Percentiles rank a stretch among this genome's conserved stretches.
Evolutionary conservation across 2,888 invertebrate species (phyloP).

Genomic region (Ornithoptera alexandrae): DNA sequence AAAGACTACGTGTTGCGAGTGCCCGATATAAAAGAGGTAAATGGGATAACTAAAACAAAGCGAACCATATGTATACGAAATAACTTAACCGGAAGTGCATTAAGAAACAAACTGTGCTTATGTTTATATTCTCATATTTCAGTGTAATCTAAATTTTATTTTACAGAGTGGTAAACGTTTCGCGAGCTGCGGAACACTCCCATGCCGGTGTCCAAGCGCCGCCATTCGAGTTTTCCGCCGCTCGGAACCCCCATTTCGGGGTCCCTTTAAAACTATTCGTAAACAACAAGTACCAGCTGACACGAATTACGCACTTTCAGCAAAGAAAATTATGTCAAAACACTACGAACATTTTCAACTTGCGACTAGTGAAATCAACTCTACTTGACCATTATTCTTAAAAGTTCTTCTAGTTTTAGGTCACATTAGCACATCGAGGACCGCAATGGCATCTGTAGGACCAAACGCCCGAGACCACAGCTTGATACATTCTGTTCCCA

Average conservation of each 20-base stretch:
- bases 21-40: constrained; percentile 60
- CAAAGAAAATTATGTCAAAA: constrained; percentile 82
- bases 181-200: constrained; percentile 65
- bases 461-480: no score
- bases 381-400: constrained; percentile 78
- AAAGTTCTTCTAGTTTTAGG: constrained; percentile 57
- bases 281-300: constrained; percentile 75
- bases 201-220: constrained; percentile 48
- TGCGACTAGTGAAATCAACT: constrained; percentile 81
- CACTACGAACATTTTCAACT: constrained; percentile 80
- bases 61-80: constrained; percentile 56
- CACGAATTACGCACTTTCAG: constrained; percentile 81
- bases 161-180: constrained; percentile 62
- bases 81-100: constrained; percentile 73
- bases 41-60: constrained; percentile 73
- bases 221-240: constrained; percentile 68
- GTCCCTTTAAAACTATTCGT: constrained; percentile 48
- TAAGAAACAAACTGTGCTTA: constrained; percentile 61
- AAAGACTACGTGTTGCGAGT: constrained; percentile 36
- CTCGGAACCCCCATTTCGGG: constrained; percentile 45
- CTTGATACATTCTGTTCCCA: no score
- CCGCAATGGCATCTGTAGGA: no score
- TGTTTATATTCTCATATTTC: constrained; percentile 52
- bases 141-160: constrained; percentile 62
- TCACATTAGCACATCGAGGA: constrained; percentile 59